Conservation (phyloP, 30 jellyfish, hydroid and myxozoan species). For the Cassiopea xamachana region DNA sequence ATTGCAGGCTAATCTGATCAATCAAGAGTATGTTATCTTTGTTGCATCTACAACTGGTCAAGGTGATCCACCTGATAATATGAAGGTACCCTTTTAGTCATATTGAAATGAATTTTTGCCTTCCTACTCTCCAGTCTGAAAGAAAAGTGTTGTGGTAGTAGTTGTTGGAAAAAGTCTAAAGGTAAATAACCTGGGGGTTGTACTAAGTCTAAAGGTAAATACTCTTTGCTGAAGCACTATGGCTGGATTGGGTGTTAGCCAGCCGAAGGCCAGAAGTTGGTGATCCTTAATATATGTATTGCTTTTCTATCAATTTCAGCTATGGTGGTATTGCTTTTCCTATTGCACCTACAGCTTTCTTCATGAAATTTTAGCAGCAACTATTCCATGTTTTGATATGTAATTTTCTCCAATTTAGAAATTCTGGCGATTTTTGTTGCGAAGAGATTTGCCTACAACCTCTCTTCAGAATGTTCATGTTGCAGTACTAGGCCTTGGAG, state of each 20-base stretch:
- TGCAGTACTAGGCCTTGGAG: constrained; percentile 99
- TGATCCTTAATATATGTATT: too few species aligned
- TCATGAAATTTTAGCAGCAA: too few species aligned
- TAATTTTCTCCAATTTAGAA: constrained; percentile 20
- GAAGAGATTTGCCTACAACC: constrained; percentile 84
- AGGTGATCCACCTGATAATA: constrained; percentile 99
- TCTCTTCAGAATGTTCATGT: constrained; percentile 69
- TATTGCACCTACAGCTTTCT: too few species aligned
- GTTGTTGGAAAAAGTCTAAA: not conserved
- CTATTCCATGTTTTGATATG: not conserved
- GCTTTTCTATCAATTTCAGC: too few species aligned
- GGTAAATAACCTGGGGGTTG: not conserved
- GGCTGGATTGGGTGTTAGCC: too few species aligned
- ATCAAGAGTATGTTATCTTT: constrained; percentile 78
- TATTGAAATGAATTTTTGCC: not conserved
- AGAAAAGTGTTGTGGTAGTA: not conserved
- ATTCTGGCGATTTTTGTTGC: constrained; percentile 88
- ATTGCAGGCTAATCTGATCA: constrained; percentile 58
- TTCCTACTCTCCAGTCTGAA: not conserved
- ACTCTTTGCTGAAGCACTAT: too few species aligned
- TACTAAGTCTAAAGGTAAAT: too few species aligned
- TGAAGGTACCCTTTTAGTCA: constrained; percentile 69
- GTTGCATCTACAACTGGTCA: constrained; percentile 99
- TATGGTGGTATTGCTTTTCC: too few species aligned
- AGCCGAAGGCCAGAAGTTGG: too few species aligned